phyloP scores from a whole-genome alignment of 92 coral and sea anemone genomes.

The Blastomussa wellsi region DNA sequence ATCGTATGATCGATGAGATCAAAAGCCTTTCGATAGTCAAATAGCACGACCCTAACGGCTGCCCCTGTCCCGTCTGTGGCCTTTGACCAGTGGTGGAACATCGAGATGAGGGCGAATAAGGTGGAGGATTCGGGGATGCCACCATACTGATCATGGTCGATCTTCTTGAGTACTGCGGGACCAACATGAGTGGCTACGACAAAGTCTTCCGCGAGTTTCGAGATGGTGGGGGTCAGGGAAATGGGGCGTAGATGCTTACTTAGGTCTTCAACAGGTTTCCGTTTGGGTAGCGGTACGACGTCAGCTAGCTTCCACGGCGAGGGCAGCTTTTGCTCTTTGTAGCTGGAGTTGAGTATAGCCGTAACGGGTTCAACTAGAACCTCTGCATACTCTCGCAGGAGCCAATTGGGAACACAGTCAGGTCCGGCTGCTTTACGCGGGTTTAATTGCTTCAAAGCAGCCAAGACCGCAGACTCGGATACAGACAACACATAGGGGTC shows the following conservation, averaged over 20 bases:
- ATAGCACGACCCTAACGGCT: too few relatives aligned
- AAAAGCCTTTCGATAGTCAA: conserved; percentile 11
- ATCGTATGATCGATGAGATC: conserved; percentile 11
- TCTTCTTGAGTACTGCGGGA: neutral
- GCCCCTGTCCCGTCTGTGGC: too few relatives aligned
- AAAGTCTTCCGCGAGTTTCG: conserved; percentile 42
- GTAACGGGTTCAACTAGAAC: conserved; percentile 36
- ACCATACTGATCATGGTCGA: conserved; percentile 28
- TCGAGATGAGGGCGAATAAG: neutral
- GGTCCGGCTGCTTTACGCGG: conserved; percentile 59
- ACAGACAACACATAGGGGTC: neutral
- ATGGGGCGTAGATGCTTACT: conserved; percentile 46
- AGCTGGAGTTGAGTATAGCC: conserved; percentile 40
- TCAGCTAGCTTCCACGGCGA: conserved; percentile 40
- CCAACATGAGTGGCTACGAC: conserved; percentile 19
- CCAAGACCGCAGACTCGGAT: conserved; percentile 6
- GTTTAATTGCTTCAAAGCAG: conserved; percentile 1
- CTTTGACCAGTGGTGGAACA: too few relatives aligned
- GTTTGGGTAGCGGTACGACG: conserved; percentile 48
- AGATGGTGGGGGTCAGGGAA: conserved; percentile 42
- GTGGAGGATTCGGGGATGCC: conserved; percentile 27
- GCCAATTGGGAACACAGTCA: conserved; percentile 53
- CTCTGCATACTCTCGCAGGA: conserved; percentile 47
- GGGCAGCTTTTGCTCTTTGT: conserved; percentile 31
- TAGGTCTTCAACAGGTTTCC: conserved; percentile 45